A percentile compares a stretch with the other conserved stretches of the same genome.
Conservation (phyloP, 2,797 vertebrate genomes). For the Choloepus didactylus region DNA sequence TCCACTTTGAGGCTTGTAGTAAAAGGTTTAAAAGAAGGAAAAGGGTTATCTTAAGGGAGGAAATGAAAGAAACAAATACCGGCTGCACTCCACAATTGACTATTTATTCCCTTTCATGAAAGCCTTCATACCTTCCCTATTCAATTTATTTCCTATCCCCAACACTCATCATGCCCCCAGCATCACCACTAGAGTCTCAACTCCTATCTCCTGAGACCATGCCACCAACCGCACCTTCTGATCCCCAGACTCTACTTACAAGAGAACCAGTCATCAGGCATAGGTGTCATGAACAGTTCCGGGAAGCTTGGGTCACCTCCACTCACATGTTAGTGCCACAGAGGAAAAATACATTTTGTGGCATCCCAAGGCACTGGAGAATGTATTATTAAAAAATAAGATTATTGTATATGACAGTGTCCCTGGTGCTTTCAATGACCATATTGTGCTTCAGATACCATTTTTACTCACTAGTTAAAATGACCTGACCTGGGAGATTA, state of each 20-base stretch:
- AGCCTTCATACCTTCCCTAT: background rate
- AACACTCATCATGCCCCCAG: background rate
- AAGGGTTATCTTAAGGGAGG: background rate
- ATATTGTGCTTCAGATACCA: background rate
- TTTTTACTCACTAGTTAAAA: slow-evolving; percentile 23
- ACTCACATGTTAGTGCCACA: background rate
- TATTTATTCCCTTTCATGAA: background rate
- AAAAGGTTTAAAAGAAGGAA: background rate
- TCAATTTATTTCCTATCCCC: background rate
- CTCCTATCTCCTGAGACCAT: background rate
- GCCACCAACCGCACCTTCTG: background rate
- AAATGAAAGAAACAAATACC: background rate
- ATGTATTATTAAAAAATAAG: background rate
- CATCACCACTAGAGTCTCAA: background rate
- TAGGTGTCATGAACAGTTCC: background rate
- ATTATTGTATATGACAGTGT: background rate
- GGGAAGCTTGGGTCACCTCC: background rate
- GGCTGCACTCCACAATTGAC: background rate
- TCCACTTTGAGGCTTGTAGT: background rate
- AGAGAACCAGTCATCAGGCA: background rate
- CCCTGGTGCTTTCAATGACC: background rate
- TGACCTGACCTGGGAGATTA: background rate
- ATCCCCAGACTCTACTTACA: background rate
- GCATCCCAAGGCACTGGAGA: background rate
- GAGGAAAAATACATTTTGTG: background rate